Evolutionary conservation across 2,888 invertebrate species (phyloP), one percentile per base, ranked within the genome.

Genomic region (Zaprionus bogoriensis): DNA sequence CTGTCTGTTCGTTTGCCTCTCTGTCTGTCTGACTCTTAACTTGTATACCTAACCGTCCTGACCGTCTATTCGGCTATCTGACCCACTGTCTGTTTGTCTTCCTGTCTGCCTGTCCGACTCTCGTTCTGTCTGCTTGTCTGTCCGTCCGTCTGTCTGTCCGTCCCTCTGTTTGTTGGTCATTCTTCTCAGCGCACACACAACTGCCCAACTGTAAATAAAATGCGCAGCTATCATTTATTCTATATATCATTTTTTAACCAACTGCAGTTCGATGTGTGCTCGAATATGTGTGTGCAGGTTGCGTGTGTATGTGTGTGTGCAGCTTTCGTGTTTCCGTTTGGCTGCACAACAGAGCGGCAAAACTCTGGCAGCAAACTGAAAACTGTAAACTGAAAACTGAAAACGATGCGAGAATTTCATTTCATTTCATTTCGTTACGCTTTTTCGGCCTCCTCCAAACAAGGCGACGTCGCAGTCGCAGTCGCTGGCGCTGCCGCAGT

Each of bases 351-450:
- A 59, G 54, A 55, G 61, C 54, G 57, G 53, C 65, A 72, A 67
- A 60, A 36, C n/a, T n/a, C n/a, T 30, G 47, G 32, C 57, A 72
- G 71, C 69, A 74, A 52, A 64, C 41, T 22, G 54, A 64, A 63
- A 23, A 27, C n/a, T n/a, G 22, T n/a, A 46, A 46, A 28, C 14
- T 28, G n/a, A 17, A 66, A 66, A 52, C 66, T 67, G 67, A 67
- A 67, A 67, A 74, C 69, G 74, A 74, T 71, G 70, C 70, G 70
- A 71, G 69, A n/a, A n/a, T n/a, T 71, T 77, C 78, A 74, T 74
- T 79, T 80, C 80, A 80, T 80, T 80, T 86, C 84, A 80, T 80
- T 80, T 80, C 74, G 80, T 87, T 80, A 80, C 80, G 80, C 73
- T 80, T 86, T 86, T 86, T 80, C 84, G 84, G 80, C 76, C 76